Percentiles rank a stretch among this genome's conserved stretches.
phyloP scores from a whole-genome alignment of 2,888 invertebrate genomes.

The Macrophya annulata region DNA sequence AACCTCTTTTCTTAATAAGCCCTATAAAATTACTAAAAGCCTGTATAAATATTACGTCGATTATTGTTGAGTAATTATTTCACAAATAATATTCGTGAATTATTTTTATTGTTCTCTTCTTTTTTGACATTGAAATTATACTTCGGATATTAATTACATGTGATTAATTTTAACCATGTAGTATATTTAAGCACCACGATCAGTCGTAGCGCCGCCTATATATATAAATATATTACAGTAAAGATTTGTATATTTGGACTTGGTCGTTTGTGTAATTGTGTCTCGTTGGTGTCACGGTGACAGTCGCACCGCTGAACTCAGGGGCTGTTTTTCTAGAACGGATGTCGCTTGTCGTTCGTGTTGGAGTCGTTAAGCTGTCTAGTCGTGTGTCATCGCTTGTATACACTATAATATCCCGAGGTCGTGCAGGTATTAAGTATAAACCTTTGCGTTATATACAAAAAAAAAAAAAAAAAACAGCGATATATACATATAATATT shows the following conservation, averaged over 20 bases:
- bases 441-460: neutral
- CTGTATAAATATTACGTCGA: neutral
- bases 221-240: neutral
- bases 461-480: too few species aligned
- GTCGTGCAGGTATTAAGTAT: conserved; percentile 21
- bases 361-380: conserved; percentile 70
- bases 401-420: conserved; percentile 29
- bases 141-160: neutral
- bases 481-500: too few species aligned
- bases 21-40: neutral
- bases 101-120: neutral
- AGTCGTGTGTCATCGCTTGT: conserved; percentile 63
- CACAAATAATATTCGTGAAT: neutral
- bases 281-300: conserved; percentile 51
- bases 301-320: conserved; percentile 41
- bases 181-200: conserved; percentile 39
- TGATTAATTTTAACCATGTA: too few species aligned
- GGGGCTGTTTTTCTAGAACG: conserved; percentile 67
- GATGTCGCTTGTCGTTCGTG: conserved; percentile 65
- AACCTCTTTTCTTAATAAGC: neutral
- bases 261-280: conserved; percentile 34
- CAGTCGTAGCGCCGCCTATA: conserved; percentile 5
- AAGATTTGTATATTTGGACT: conserved; percentile 50
- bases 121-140: neutral
- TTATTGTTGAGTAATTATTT: neutral